Percentiles rank a stretch among this genome's conserved stretches.
Conservation (phyloP, 2,797 vertebrate genomes). For the Eupleurogrammus muticus region DNA sequence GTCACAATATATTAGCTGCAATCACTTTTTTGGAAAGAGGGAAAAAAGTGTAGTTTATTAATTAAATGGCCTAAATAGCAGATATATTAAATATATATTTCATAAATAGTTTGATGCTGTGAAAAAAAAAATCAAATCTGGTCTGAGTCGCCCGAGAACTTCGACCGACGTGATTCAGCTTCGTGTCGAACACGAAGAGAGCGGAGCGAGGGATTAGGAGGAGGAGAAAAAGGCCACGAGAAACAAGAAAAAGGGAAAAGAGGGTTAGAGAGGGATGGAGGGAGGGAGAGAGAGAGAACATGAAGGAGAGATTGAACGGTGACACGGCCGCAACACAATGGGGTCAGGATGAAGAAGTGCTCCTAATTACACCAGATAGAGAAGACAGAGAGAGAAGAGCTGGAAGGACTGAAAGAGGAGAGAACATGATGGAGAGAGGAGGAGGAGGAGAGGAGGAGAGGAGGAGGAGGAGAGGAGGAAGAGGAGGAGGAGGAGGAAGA, state of each 20-base stretch:
- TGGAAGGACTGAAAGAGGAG: constrained; percentile 42
- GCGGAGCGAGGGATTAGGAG: constrained; percentile 70
- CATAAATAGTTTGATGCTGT: too few species aligned
- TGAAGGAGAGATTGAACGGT: constrained; percentile 81
- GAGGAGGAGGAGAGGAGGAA: constrained; percentile 6
- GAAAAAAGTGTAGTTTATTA: too few species aligned
- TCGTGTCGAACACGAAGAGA: too few species aligned
- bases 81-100: too few species aligned
- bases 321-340: constrained; percentile 85
- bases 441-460: constrained; percentile 8
- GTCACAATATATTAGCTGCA: too few species aligned
- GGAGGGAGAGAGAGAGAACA: constrained; percentile 52
- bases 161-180: too few species aligned
- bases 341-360: constrained; percentile 86
- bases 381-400: constrained; percentile 63
- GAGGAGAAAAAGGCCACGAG: constrained; percentile 73
- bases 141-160: too few species aligned
- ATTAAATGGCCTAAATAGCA: too few species aligned
- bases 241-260: constrained; percentile 77
- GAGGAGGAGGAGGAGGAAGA: constrained; percentile 2
- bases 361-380: constrained; percentile 85
- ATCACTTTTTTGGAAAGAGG: too few species aligned
- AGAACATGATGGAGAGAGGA: constrained; percentile 35
- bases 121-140: too few species aligned
- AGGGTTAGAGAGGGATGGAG: constrained; percentile 67